Conservation (phyloP, 2,797 vertebrate species). For the Prunella strophiata region DNA sequence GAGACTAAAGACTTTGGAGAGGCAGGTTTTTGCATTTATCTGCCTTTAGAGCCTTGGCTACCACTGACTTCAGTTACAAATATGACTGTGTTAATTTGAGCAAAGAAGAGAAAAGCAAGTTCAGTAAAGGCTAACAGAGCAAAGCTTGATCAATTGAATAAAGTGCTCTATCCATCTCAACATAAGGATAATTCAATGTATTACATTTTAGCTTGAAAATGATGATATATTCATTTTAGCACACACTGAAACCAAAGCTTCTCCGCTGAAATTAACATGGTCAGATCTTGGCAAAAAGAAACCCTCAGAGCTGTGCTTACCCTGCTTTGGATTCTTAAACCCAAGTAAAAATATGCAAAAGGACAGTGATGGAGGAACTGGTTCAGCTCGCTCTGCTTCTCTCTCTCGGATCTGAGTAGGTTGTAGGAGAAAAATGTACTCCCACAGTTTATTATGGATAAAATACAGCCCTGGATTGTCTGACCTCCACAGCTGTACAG, state of each 20-base stretch:
- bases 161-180: not conserved
- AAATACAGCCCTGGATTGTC: not conserved
- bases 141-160: not conserved
- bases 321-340: not conserved
- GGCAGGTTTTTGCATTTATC: not conserved
- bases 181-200: not conserved
- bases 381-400: not conserved
- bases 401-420: not conserved
- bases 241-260: not conserved
- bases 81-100: not conserved
- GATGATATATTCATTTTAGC: not conserved
- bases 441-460: not conserved
- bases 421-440: not conserved
- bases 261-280: not conserved
- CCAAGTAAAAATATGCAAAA: not conserved
- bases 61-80: not conserved
- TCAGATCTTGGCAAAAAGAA: not conserved
- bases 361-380: not conserved
- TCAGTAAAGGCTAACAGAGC: not conserved
- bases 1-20: not conserved
- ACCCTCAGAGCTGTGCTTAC: not conserved
- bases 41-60: not conserved
- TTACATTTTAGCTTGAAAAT: not conserved
- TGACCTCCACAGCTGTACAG: not conserved
- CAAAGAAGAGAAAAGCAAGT: not conserved